phyloP scores from a whole-genome alignment of 2,797 vertebrate genomes.

The Periparus ater region DNA sequence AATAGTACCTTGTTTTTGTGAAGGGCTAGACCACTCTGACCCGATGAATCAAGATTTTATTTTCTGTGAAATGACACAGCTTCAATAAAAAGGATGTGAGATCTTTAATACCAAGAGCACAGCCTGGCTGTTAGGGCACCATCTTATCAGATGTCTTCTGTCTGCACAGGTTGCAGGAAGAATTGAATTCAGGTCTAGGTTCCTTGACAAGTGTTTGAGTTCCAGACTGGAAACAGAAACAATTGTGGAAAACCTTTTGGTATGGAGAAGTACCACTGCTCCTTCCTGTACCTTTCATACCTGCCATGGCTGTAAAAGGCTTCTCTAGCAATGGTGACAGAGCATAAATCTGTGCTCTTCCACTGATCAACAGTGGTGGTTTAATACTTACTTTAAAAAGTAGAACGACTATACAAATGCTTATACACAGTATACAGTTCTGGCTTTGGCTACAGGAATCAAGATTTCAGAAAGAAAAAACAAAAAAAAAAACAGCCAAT shows the following conservation, averaged over 20 bases:
- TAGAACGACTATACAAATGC: background rate
- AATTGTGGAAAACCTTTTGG: background rate
- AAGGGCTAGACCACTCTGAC: background rate
- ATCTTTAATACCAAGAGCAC: background rate
- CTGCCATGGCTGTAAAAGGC: background rate
- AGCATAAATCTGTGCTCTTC: background rate
- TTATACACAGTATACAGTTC: background rate
- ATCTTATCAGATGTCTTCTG: background rate
- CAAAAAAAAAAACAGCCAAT: fast-evolving
- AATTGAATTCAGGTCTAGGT: background rate
- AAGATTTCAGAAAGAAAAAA: background rate
- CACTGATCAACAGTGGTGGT: background rate
- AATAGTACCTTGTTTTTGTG: background rate
- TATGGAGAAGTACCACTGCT: background rate
- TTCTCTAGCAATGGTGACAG: background rate
- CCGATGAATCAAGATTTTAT: background rate
- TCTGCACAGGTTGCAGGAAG: background rate
- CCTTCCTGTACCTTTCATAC: background rate
- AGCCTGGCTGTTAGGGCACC: background rate
- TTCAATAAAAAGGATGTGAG: background rate
- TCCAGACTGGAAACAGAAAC: background rate
- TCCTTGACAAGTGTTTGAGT: background rate
- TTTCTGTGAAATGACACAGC: background rate
- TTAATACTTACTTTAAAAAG: background rate
- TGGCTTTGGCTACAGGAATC: background rate